phyloP scores from a whole-genome alignment of 2,113 vertebrate genomes.

The Pithys albifrons region DNA sequence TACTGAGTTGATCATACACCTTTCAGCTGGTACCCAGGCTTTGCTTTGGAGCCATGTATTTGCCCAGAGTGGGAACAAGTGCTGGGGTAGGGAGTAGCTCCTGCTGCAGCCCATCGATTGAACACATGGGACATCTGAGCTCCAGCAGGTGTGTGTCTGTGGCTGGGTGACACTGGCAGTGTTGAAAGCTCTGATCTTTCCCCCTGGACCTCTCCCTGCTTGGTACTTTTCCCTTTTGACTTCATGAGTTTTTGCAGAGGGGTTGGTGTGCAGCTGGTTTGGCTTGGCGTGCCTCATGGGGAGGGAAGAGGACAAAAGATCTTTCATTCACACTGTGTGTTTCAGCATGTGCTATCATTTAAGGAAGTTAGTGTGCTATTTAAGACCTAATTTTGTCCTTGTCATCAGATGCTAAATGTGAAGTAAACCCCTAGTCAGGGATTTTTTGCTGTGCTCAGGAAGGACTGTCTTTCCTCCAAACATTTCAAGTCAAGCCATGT shows the following conservation, averaged over 20 bases:
- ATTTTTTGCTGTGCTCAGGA: slow-evolving; percentile 61
- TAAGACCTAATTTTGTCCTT: slow-evolving; percentile 46
- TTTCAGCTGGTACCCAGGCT: background rate
- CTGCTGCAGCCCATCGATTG: background rate
- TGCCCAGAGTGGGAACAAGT: background rate
- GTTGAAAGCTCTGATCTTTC: background rate
- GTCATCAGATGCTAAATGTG: background rate
- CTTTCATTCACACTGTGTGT: background rate
- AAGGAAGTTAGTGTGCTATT: slow-evolving; percentile 47
- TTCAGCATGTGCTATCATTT: background rate
- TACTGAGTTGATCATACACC: background rate
- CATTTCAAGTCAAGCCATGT: background rate
- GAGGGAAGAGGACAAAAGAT: background rate
- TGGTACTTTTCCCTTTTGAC: background rate
- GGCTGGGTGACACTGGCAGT: background rate
- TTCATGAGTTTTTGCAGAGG: background rate
- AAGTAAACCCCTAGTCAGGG: background rate
- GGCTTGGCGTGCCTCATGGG: rapidly evolving
- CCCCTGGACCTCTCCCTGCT: rapidly evolving
- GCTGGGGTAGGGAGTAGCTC: background rate
- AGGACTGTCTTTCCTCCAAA: slow-evolving; percentile 30
- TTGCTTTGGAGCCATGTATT: background rate
- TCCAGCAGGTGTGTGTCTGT: background rate
- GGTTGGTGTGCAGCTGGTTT: rapidly evolving
- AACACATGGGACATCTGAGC: background rate